Base-by-base conservation (phyloP, 2,888 invertebrate genomes). In the Acanthoscelides obtectus region DNA sequence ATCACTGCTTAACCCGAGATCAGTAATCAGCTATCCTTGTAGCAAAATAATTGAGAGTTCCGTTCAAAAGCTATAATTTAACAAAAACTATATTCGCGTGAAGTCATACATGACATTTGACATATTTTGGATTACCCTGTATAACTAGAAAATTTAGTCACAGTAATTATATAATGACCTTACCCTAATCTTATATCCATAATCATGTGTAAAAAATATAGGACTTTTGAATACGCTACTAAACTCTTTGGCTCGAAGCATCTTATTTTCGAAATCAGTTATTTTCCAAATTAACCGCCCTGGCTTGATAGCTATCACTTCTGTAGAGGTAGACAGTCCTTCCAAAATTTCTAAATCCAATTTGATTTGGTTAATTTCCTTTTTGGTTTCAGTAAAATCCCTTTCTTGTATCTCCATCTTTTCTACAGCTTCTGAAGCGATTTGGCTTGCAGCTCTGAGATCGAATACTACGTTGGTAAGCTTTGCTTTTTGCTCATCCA, bases 181-280 rank as follows among this genome's bases (percentile, higher is more conserved):
- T 86, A 92, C 91, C 84, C 92, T 89, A 21, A 94, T 81, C 2
- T 91, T 90, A 83, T 94, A 94, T n/a, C 94, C 93, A 77, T 91
- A 93, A 74, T 89, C 90, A 79, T 89, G 90, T 65, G 91, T 91
- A 65, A 90, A 88, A 82, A 94, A 93, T 74, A 90, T 85, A 0
- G 92, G 90, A 79, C 93, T 93, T 75, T 88, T 89, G 0, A 93
- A 80, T 0, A 90, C 88, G 0, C 88, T 86, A 74, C 91, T 90
- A 68, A 88, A 89, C 66, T 90, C 89, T 77, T 90, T 92, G 0
- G 93, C 90, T 21, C 90, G 90, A 69, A 89, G 89, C 86, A 94
- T 88, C 75, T 92, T 90, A 12, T 88, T 86, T 0, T 87, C 84
- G 79, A 90, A 92, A 75, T 90, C 88, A 73, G 89, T 89, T 79